Percentiles rank a stretch among this genome's conserved stretches.
These are phyloP conservation scores for Campaea margaritaria DNA, from an alignment of 2,888 invertebrate species.

Conservation along the genomic window DNA sequence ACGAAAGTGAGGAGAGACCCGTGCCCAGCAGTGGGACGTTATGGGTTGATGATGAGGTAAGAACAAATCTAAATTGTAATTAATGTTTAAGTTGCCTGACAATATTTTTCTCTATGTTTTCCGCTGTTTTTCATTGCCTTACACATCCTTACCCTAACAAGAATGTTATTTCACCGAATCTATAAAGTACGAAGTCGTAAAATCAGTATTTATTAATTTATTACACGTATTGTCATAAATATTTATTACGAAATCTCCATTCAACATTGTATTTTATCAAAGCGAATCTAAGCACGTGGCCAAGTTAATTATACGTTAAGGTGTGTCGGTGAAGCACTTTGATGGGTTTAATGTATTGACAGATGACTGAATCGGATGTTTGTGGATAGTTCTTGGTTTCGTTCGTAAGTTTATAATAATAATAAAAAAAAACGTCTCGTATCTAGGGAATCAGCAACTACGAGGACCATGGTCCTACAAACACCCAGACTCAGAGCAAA, in stretches of 20 bases:
- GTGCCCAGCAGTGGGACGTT: too few species aligned
- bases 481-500: too few species aligned
- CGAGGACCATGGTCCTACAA: too few species aligned
- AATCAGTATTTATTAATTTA: constrained; percentile 21
- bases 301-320: constrained; percentile 30
- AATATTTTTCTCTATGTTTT: background rate
- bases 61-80: too few species aligned
- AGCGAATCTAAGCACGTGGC: constrained; percentile 36
- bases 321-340: constrained; percentile 20
- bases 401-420: too few species aligned
- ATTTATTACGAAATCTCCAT: constrained; percentile 39
- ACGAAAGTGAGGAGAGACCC: too few species aligned
- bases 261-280: constrained; percentile 38
- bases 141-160: background rate
- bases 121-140: background rate
- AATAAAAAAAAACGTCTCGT: too few species aligned
- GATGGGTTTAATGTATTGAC: constrained; percentile 16
- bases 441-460: too few species aligned
- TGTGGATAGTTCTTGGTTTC: too few species aligned
- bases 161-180: constrained; percentile 19
- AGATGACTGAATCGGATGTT: constrained; percentile 14
- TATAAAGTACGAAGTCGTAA: constrained; percentile 16
- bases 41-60: too few species aligned
- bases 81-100: too few species aligned
- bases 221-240: constrained; percentile 26